phyloP scores from a whole-genome alignment of 2,888 invertebrate genomes.

The Caenorhabditis uteleia region DNA sequence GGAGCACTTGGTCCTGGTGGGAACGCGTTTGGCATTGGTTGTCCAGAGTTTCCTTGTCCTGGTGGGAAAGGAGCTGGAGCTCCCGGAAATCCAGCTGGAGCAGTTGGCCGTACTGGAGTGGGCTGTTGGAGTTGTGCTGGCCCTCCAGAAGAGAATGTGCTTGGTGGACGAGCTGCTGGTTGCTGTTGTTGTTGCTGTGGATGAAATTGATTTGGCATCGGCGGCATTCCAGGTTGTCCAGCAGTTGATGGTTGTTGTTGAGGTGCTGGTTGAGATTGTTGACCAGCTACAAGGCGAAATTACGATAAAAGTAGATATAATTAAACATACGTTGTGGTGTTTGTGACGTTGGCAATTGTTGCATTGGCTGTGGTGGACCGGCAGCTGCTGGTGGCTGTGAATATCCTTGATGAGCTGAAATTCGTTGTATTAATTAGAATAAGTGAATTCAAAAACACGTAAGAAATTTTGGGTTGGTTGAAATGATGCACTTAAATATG shows the following conservation, averaged over 20 bases:
- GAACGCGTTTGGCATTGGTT: neutral
- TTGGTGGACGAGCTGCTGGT: conserved; percentile 7
- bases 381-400: too few species aligned
- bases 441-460: neutral
- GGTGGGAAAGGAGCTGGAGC: conserved; percentile 8
- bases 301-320: too few species aligned
- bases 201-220: neutral
- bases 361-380: too few species aligned
- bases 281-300: too few species aligned
- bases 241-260: conserved; percentile 5
- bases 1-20: conserved; percentile 14
- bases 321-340: too few species aligned
- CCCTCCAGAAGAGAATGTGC: conserved; percentile 7
- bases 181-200: conserved; percentile 5
- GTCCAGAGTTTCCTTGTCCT: conserved; percentile 3
- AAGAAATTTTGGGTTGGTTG: too few species aligned
- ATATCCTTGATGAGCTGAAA: too few species aligned
- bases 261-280: conserved; percentile 1
- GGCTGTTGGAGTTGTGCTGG: neutral
- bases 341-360: too few species aligned
- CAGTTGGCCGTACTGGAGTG: conserved; percentile 4
- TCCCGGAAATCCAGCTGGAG: conserved; percentile 4
- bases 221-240: neutral
- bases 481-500: too few species aligned
- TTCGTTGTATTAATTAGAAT: too few species aligned